Base-by-base conservation (phyloP, 2,797 vertebrate species). In the Limnodromus scolopaceus region DNA sequence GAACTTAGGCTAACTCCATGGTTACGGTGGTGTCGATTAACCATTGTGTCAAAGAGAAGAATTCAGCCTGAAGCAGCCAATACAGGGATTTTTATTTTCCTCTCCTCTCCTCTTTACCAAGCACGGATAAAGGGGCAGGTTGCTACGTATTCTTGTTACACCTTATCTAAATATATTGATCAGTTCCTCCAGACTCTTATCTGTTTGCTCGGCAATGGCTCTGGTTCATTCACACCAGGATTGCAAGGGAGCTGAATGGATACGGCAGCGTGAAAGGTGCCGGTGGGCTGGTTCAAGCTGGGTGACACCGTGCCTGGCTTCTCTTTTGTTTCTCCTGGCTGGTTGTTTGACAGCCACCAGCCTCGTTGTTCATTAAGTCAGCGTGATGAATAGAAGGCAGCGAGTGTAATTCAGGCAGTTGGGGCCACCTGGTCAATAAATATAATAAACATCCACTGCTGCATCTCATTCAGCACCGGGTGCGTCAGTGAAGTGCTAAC, bases 81-180 rank as follows among this genome's bases (percentile, higher is more conserved):
- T 93, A 38, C 16, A 64, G 71, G 57, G 81, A 30, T 77, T 95
- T 95, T 91, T 91, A 74, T 94, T 95, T 91, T 87, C 66, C n/a
- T 78, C 34, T 76, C 66, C 45, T 76, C 64, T 79, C 25, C 71
- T 76, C 68, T 90, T 94, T 93, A 57, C 60, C 58, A 76, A 60
- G 89, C 60, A 46, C 2, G 4, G 78, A 84, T 82, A 94, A 87
- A 90, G 63, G n/a, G 15, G 16, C 36, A 65, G 88, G 91, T 96
- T 96, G 92, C 95, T 96, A 76, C 66, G 34, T 91, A 63, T 96
- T 97, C 95, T 78, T 87, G 84, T 91, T 95, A 51, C 64, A 68
- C 49, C 77, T 95, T 94, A 94, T 96, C 95, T 97, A 80, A 97
- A 87, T 92, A 65, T 91, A 97, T 97, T 75, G 94, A 93, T 95